Evolutionary conservation across 1,140 invertebrate species (phyloP).

Genomic region (Monomorium pharaonis): DNA sequence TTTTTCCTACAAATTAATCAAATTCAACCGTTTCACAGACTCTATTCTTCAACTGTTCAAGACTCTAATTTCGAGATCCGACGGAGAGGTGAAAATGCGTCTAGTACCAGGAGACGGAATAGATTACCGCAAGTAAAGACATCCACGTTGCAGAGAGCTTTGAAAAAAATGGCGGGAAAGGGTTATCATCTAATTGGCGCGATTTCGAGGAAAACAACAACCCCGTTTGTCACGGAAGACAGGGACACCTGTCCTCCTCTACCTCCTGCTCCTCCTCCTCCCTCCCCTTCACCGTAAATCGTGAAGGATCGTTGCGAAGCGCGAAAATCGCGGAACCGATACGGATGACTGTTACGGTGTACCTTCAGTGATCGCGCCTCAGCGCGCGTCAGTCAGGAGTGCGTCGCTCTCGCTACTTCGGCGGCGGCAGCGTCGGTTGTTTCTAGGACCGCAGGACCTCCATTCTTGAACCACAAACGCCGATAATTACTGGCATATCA

Average conservation of each 20-base stretch:
- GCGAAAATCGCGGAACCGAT: neutral
- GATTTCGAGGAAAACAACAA: slow-evolving; percentile 4
- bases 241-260: slow-evolving; percentile 11
- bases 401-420: neutral
- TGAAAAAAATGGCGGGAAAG: slow-evolving; percentile 56
- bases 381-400: neutral
- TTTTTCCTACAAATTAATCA: no score
- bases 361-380: slow-evolving; percentile 39
- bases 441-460: slow-evolving; percentile 10
- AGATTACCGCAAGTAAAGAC: slow-evolving; percentile 11
- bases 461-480: neutral
- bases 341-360: neutral
- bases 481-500: slow-evolving; percentile 53
- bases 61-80: neutral
- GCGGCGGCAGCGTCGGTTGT: slow-evolving; percentile 24
- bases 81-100: neutral
- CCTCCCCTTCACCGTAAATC: neutral
- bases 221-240: slow-evolving; percentile 14
- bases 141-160: slow-evolving; percentile 36
- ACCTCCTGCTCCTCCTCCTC: neutral
- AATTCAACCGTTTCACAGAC: neutral
- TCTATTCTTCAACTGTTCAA: neutral
- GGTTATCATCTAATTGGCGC: slow-evolving; percentile 31
- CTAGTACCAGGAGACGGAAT: neutral
- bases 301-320: neutral